Evolutionary conservation across 2,113 vertebrate genomes (phyloP), one percentile per base, ranked within the genome.

Genomic region (Centropus unirufus): DNA sequence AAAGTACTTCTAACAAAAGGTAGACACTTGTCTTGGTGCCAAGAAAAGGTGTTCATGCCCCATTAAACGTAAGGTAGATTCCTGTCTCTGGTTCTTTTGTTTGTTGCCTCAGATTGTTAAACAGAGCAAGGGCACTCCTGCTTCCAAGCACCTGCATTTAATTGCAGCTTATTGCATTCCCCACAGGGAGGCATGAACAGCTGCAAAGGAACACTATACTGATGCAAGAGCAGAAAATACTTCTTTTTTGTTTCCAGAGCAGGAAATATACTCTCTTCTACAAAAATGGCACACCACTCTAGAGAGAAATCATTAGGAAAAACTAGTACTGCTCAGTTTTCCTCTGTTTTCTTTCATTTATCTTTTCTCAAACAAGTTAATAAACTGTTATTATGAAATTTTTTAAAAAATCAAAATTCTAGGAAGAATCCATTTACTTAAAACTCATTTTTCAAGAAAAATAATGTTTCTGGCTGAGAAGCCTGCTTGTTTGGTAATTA

Each of bases 81-180:
- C 92, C 76, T 72, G 34, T 95, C 84, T 58, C 78, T 57, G 81
- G 73, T 91, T 96, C 95, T 93, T 88, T 30, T 93, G 84, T 96
- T 95, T 96, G 92, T 68, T 90, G 84, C 96, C 59, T 96, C 92
- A 92, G 95, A 95, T 58, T 95, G 92, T 96, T 95, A 91, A 95
- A 83, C 93, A 93, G 95, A 96, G 86, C 93, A 95, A 97, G 90
- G 88, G 89, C 86, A 91, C 78, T 93, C 64, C 75, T 90, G 91
- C 87, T 95, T 94, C 89, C 92, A 96, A 95, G 94, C 96, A 96
- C 96, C 95, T 97, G 96, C 87, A 83, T 91, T 96, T 96, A 97
- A 97, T 97, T 97, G 88, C 86, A 95, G 88, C 68, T 96, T 97
- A 97, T 91, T 96, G 80, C 77, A 39, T 94, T 90, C 93, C 93